Evolutionary conservation across 1,140 invertebrate species (phyloP).

Genomic region (Brachystomella parvula): DNA sequence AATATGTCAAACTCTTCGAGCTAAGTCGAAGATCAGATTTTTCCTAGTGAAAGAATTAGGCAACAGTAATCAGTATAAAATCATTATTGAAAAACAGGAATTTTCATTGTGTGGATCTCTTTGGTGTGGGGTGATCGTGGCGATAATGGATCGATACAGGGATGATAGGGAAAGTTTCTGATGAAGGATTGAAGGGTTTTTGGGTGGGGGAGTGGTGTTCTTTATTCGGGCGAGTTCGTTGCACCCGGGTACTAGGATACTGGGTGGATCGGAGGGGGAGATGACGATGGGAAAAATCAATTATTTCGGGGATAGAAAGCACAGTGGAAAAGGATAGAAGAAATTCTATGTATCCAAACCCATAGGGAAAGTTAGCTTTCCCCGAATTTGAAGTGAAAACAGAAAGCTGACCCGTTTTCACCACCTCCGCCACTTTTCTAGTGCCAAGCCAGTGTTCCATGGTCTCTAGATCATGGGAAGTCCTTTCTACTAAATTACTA

Average conservation of each 20-base stretch:
- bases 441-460: constrained; percentile 1
- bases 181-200: neutral
- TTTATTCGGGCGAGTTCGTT: constrained; percentile 11
- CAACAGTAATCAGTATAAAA: no score
- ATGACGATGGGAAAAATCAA: constrained; percentile 9
- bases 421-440: constrained; percentile 10
- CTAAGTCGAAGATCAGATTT: no score
- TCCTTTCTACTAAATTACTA: neutral
- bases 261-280: constrained; percentile 9
- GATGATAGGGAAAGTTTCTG: neutral
- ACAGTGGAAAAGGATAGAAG: no score
- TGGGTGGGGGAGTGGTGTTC: neutral
- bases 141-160: neutral
- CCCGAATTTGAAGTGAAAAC: no score
- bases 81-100: neutral
- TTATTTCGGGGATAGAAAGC: neutral
- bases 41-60: no score
- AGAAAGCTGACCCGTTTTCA: neutral
- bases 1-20: no score
- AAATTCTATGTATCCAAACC: no score
- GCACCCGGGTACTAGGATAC: constrained; percentile 1
- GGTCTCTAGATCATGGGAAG: neutral
- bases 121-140: constrained; percentile 3
- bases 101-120: neutral
- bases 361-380: no score